Conservation (phyloP, 2,888 invertebrate species). For the Tetragonula carbonaria region DNA sequence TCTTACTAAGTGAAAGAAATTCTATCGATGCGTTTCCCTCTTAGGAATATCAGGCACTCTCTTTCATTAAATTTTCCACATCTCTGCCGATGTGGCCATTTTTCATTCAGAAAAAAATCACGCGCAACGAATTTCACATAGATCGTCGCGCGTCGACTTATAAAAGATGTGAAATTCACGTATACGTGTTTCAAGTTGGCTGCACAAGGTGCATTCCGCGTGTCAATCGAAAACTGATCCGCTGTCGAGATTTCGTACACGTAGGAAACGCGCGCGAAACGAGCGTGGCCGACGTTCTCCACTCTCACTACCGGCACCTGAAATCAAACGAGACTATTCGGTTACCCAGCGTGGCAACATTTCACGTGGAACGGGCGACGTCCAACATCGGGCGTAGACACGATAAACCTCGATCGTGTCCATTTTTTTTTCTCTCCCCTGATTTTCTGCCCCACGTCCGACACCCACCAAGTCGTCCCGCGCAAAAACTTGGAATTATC, state of each 20-base stretch:
- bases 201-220: conserved; percentile 25
- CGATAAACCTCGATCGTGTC: conserved; percentile 56
- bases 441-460: background rate
- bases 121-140: background rate
- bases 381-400: conserved; percentile 26
- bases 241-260: conserved; percentile 42
- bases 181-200: background rate
- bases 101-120: too few species aligned
- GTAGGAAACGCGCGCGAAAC: background rate
- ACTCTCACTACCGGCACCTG: conserved; percentile 58
- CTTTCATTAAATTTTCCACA: too few species aligned
- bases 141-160: background rate
- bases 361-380: conserved; percentile 55
- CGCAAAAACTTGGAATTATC: conserved; percentile 25
- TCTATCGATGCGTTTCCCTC: too few species aligned
- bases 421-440: background rate
- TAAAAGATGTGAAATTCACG: background rate
- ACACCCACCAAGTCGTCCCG: conserved; percentile 34
- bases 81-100: too few species aligned
- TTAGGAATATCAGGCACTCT: too few species aligned
- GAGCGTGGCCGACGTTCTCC: conserved; percentile 36
- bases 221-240: background rate
- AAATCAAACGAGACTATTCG: conserved; percentile 48
- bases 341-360: conserved; percentile 48
- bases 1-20: too few species aligned